These are phyloP conservation scores for Macquaria ambigua DNA, from an alignment of 2,113 vertebrate genomes.

Conservation along the genomic window DNA sequence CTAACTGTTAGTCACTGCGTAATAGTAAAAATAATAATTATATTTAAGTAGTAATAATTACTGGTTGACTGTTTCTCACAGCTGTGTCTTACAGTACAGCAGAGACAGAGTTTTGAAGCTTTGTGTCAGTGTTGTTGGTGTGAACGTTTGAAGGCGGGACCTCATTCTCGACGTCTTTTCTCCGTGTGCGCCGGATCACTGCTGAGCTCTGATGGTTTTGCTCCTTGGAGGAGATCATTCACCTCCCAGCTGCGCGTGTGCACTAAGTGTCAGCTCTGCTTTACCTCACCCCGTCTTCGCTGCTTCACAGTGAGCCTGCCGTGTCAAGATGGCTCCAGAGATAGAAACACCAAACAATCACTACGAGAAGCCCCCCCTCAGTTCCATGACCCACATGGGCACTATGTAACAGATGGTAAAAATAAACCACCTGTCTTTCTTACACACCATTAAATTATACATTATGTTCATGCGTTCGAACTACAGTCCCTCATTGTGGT, in stretches of 20 bases:
- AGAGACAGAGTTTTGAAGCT: not conserved
- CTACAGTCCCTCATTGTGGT: not conserved
- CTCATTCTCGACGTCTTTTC: not conserved
- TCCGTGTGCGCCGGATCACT: not conserved
- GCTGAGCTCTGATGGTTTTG: slow-evolving; percentile 19
- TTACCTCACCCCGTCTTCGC: slow-evolving; percentile 48
- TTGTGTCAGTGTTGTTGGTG: not conserved
- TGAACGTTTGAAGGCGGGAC: not conserved
- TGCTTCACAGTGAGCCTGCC: slow-evolving; percentile 25
- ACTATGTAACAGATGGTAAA: slow-evolving; percentile 38
- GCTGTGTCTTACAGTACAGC: not conserved
- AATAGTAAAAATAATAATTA: slow-evolving; percentile 31
- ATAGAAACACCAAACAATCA: slow-evolving; percentile 42
- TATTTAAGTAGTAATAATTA: slow-evolving; percentile 26
- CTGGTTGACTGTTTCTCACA: slow-evolving; percentile 13
- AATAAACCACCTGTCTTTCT: slow-evolving; percentile 31
- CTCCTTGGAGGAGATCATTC: slow-evolving; percentile 41
- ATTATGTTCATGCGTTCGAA: not conserved
- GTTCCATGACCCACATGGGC: not conserved
- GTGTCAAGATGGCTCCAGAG: slow-evolving; percentile 41
- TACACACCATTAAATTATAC: slow-evolving; percentile 5
- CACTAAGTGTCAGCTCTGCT: slow-evolving; percentile 55
- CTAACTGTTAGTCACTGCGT: not conserved
- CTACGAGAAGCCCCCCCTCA: not conserved
- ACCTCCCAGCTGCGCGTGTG: slow-evolving; percentile 44